These are phyloP conservation scores for Lasioglossum lativentre DNA, from an alignment of 2,888 invertebrate genomes.

Conservation along the genomic window DNA sequence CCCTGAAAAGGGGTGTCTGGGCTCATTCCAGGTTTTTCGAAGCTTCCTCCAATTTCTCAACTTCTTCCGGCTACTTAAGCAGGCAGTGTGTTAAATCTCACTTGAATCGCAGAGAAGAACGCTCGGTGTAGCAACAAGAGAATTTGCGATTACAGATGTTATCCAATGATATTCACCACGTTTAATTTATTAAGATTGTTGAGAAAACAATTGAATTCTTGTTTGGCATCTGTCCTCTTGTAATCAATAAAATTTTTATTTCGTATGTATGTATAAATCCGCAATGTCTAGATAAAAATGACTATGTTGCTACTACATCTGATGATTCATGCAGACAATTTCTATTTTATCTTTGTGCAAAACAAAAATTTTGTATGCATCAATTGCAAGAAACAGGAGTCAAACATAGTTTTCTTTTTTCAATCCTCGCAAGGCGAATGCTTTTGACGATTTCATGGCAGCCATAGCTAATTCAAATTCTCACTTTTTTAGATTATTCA, in stretches of 20 bases:
- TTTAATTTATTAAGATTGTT: background rate
- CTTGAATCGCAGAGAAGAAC: background rate
- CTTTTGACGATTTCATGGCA: no score
- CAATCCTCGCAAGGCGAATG: no score
- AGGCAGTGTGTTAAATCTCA: background rate
- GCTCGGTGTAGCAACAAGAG: background rate
- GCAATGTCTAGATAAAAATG: no score
- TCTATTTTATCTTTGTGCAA: no score
- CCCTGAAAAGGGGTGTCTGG: background rate
- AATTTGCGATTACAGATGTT: background rate
- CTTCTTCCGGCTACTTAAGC: background rate
- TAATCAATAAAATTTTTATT: background rate
- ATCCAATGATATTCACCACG: background rate
- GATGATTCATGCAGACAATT: no score
- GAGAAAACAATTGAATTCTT: background rate
- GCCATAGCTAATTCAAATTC: no score
- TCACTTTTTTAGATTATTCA: background rate
- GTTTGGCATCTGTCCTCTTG: background rate
- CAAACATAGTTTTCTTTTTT: no score
- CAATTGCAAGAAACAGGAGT: background rate
- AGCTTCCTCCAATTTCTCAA: background rate
- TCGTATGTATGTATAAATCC: no score
- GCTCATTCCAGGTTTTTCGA: constrained; percentile 3
- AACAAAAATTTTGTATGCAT: background rate
- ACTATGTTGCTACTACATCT: no score